Base-by-base conservation (phyloP, 2,888 invertebrate species). In the Physocephala rufipes region DNA sequence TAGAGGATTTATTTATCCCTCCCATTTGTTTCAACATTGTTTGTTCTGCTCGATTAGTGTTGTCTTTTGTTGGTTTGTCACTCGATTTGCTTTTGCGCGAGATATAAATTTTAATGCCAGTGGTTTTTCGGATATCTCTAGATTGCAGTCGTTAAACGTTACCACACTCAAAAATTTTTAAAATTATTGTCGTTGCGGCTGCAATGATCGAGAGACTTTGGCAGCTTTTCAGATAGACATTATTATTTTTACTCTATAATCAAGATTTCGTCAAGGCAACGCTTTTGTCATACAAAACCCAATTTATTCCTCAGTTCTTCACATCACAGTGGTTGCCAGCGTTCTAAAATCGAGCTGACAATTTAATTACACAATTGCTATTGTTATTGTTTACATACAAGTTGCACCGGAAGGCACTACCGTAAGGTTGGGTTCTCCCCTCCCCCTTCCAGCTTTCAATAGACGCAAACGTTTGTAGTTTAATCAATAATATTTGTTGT, bases 231-330 rank as follows among this genome's bases (percentile, higher is more conserved):
- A n/a, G n/a, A n/a, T n/a, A n/a, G n/a, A n/a, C n/a, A 15, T n/a
- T 71, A 76, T 79, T 83, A 76, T 84, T 84, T 84, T 83, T 80
- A 79, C 74, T 77, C 76, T 77, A 81, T 83, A 83, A 84, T 81
- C 83, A 84, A 83, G 81, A 78, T 80, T 78, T 81, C 67, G 81
- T 81, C 76, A 58, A 61, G 19, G 24, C 53, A 28, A 67, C n/a
- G 28, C 79, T 67, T 71, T 73, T 75, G 74, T 71, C 66, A 71
- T 65, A 68, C 59, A 63, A 72, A 66, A 64, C 68, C 26, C 71
- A 67, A 67, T 68, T 36, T 49, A 58, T 62, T 47, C 30, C 73
- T 62, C 73, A 67, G 55, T n/a, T 28, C 64, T 7, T 36, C 2
- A 13, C 47, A n/a, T 3, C 47, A 12, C 12, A 3, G n/a, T 49